phyloP scores from a whole-genome alignment of 2,113 vertebrate species.

The Triplophysa tibetana region DNA sequence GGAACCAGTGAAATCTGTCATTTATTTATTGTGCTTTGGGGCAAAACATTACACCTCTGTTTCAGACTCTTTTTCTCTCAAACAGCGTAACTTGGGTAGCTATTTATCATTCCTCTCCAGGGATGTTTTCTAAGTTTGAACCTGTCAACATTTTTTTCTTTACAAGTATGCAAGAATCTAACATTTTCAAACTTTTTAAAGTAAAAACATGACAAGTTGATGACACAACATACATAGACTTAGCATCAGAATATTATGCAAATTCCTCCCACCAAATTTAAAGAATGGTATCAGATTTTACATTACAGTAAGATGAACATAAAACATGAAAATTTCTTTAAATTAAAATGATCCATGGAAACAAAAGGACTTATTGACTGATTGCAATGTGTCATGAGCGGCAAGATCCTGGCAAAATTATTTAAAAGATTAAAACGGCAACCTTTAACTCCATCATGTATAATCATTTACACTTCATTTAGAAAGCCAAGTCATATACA shows the following conservation, averaged over 20 bases:
- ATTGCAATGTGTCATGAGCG: too few species aligned
- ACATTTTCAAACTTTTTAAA: neutral
- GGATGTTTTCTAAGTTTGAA: slow-evolving; percentile 69
- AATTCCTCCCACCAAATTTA: slow-evolving; percentile 45
- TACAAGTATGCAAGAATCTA: neutral
- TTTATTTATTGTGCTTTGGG: slow-evolving; percentile 8
- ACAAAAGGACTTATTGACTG: too few species aligned
- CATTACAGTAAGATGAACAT: too few species aligned
- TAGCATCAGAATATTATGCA: slow-evolving; percentile 65
- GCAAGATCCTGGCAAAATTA: too few species aligned
- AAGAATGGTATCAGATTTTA: neutral
- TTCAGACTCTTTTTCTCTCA: slow-evolving; percentile 27
- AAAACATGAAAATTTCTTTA: too few species aligned
- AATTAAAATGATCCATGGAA: too few species aligned
- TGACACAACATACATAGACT: neutral
- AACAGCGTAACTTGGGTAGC: slow-evolving; percentile 60
- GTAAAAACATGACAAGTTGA: neutral
- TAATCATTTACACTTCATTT: neutral
- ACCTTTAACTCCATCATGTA: neutral
- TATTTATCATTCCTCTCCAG: slow-evolving; percentile 59
- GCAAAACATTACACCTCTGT: neutral
- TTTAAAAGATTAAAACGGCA: too few species aligned
- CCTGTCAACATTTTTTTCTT: slow-evolving; percentile 57
- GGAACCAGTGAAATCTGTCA: neutral
- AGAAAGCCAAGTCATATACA: neutral